A percentile compares a stretch with the other conserved stretches of the same genome.
phyloP scores from a whole-genome alignment of 2,888 invertebrate genomes.

The Ennomos fuscantarius region DNA sequence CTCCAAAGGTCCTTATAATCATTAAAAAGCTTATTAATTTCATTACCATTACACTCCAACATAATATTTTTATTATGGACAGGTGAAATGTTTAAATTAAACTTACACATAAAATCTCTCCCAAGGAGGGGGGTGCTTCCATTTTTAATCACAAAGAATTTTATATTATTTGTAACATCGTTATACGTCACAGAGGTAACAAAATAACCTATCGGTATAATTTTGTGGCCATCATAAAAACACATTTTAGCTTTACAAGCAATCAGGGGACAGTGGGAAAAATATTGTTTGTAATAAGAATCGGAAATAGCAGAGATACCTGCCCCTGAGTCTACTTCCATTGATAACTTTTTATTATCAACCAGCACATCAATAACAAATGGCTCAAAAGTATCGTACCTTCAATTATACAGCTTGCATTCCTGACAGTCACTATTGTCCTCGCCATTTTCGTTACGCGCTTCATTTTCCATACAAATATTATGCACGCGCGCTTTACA shows the following conservation, averaged over 20 bases:
- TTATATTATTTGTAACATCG: constrained; percentile 18
- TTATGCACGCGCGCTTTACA: constrained; percentile 1
- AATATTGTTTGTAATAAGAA: constrained; percentile 13
- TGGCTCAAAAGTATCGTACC: constrained; percentile 17
- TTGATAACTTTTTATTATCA: not conserved
- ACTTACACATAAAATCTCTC: constrained; percentile 1
- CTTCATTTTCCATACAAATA: not conserved
- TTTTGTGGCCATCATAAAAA: constrained; percentile 42
- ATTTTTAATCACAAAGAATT: constrained; percentile 36
- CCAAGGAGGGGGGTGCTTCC: constrained; percentile 34
- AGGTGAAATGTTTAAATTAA: constrained; percentile 1
- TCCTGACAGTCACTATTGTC: constrained; percentile 13
- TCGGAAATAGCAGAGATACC: constrained; percentile 20
- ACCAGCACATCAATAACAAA: not conserved
- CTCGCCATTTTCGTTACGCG: constrained; percentile 1
- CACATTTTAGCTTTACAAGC: constrained; percentile 17
- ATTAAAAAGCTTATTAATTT: not conserved
- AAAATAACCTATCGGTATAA: constrained; percentile 36
- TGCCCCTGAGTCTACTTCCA: constrained; percentile 28
- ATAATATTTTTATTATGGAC: not conserved
- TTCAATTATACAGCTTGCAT: constrained; percentile 23
- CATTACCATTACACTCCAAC: constrained; percentile 1
- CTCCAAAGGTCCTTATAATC: constrained; percentile 25
- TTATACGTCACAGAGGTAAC: constrained; percentile 14
- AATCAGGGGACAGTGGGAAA: constrained; percentile 1